A percentile compares a stretch with the other conserved stretches of the same genome.
Evolutionary conservation across 2,797 vertebrate species (phyloP).

Genomic region (Australoheros facetus): DNA sequence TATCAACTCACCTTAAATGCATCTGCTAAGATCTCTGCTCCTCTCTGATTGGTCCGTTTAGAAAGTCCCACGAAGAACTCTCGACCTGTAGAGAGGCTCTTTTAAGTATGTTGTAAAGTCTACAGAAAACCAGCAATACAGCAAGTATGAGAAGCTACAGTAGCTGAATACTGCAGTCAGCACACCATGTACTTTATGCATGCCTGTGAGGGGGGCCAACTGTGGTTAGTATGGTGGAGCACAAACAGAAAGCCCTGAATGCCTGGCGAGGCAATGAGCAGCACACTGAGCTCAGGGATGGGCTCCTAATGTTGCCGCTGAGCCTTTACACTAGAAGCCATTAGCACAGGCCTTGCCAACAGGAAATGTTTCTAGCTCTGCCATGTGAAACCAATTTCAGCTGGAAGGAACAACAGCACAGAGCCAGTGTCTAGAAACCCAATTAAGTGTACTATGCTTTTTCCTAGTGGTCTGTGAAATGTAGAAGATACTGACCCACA

Average conservation of each 20-base stretch:
- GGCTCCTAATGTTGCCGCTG: constrained; percentile 56
- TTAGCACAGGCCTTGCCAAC: constrained; percentile 64
- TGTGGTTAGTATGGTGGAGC: constrained; percentile 41
- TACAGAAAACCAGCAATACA: neutral
- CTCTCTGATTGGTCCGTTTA: constrained; percentile 95
- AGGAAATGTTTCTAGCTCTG: constrained; percentile 78
- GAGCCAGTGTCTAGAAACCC: constrained; percentile 76
- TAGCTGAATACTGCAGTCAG: constrained; percentile 13
- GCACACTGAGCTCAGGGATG: constrained; percentile 48
- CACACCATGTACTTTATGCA: constrained; percentile 23
- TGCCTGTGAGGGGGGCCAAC: constrained; percentile 29
- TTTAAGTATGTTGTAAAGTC: neutral
- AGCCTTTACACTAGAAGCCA: constrained; percentile 71
- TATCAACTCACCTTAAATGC: constrained; percentile 90
- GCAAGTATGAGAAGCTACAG: neutral
- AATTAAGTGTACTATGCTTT: constrained; percentile 76
- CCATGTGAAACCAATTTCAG: constrained; percentile 79
- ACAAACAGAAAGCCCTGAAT: constrained; percentile 37
- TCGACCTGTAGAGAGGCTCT: constrained; percentile 80
- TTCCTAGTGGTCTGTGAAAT: constrained; percentile 43
- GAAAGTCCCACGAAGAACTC: constrained; percentile 99
- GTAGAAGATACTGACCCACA: constrained; percentile 66
- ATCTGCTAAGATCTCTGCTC: constrained; percentile 97
- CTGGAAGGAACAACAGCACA: constrained; percentile 63
- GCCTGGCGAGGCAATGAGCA: constrained; percentile 45